These are phyloP conservation scores for Melanotaenia nigrans DNA, from an alignment of 2,797 vertebrate species.

Conservation along the genomic window DNA sequence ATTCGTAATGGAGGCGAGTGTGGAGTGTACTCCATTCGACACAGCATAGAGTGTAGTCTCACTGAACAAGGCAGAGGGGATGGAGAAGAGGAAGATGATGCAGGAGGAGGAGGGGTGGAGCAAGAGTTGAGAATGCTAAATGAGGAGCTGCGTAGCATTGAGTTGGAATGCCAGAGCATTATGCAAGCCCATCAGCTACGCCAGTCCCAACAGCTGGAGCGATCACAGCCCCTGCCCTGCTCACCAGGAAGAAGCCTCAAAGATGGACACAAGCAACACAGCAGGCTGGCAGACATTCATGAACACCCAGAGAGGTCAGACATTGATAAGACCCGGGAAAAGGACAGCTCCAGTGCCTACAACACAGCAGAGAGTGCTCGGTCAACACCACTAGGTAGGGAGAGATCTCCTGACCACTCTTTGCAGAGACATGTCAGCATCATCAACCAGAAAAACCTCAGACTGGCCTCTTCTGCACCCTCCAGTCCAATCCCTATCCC, in stretches of 20 bases:
- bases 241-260: conserved; percentile 66
- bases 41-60: conserved; percentile 91
- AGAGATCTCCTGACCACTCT: conserved; percentile 88
- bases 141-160: conserved; percentile 93
- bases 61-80: conserved; percentile 77
- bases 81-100: conserved; percentile 79
- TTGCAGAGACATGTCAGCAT: conserved; percentile 89
- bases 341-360: conserved; percentile 96
- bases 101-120: conserved; percentile 82
- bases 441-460: conserved; percentile 92
- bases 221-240: conserved; percentile 28
- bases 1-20: conserved; percentile 91
- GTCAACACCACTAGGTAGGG: conserved; percentile 89
- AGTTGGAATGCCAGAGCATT: conserved; percentile 96
- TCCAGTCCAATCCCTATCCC: conserved; percentile 70
- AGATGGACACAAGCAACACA: conserved; percentile 77
- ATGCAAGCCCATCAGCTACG: conserved; percentile 93
- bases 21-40: conserved; percentile 92
- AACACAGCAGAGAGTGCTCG: conserved; percentile 95
- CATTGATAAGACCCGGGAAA: conserved; percentile 83
- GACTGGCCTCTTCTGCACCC: conserved; percentile 57
- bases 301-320: conserved; percentile 91
- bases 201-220: conserved; percentile 80
- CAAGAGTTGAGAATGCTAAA: conserved; percentile 94
- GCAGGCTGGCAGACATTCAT: conserved; percentile 89